Percentiles rank a stretch among this genome's conserved stretches.
Evolutionary conservation across 2,888 invertebrate genomes (phyloP).

Genomic region (Tricholauxania praeusta): DNA sequence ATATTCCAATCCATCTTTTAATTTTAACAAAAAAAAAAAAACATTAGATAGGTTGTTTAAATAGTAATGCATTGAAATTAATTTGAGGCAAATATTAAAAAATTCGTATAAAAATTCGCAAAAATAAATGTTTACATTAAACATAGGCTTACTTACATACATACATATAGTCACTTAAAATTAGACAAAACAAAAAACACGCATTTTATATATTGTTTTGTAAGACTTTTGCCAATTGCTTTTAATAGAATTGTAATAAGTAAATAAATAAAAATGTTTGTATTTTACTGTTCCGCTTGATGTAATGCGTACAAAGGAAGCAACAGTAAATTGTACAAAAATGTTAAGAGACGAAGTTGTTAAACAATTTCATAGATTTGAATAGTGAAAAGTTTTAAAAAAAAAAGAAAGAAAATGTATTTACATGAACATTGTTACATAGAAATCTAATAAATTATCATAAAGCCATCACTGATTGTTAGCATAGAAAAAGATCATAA

Average conservation of each 20-base stretch:
- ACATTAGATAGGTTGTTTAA: conserved; percentile 42
- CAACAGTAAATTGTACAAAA: no score
- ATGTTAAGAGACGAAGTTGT: conserved; percentile 3
- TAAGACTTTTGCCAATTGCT: no score
- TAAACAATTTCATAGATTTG: conserved; percentile 33
- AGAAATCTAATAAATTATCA: no score
- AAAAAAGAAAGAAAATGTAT: conserved; percentile 30
- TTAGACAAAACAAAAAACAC: neutral
- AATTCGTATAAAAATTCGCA: neutral
- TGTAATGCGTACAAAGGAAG: no score
- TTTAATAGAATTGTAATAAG: neutral
- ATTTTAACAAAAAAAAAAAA: neutral
- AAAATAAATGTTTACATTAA: conserved; percentile 21
- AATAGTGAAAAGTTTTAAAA: conserved; percentile 25
- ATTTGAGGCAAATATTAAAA: neutral
- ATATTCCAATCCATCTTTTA: no score
- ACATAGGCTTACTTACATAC: conserved; percentile 14
- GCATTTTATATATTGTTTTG: no score
- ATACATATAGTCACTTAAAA: neutral
- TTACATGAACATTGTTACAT: conserved; percentile 12
- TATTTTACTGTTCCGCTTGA: no score
- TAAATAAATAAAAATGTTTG: neutral
- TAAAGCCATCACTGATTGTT: no score
- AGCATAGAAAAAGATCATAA: neutral
- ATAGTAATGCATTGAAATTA: conserved; percentile 7